A percentile compares a stretch with the other conserved stretches of the same genome.
Conservation (phyloP, 2,888 invertebrate genomes). For the Odontocerum albicorne region DNA sequence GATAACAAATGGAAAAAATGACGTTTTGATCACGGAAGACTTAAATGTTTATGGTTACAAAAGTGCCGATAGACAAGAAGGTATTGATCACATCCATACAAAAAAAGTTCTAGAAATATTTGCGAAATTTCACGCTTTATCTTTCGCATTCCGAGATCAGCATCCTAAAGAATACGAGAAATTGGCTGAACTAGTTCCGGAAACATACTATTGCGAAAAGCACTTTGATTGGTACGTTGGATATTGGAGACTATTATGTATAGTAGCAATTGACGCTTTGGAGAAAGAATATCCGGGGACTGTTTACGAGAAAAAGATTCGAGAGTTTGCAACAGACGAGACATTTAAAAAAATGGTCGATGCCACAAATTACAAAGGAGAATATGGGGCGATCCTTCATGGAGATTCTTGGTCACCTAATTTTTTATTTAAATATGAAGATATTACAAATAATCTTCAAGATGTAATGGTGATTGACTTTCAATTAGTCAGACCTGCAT, state of each 20-base stretch:
- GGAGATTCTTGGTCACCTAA: slow-evolving; percentile 80
- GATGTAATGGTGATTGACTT: slow-evolving; percentile 68
- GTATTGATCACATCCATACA: slow-evolving; percentile 55
- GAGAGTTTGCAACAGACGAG: slow-evolving; percentile 55
- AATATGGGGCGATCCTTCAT: slow-evolving; percentile 63
- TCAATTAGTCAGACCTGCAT: slow-evolving; percentile 62
- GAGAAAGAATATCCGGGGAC: slow-evolving; percentile 62
- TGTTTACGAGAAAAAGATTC: slow-evolving; percentile 59
- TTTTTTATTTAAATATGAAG: slow-evolving; percentile 57
- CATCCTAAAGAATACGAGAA: slow-evolving; percentile 52
- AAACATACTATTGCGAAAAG: slow-evolving; percentile 60
- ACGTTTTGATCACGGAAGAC: slow-evolving; percentile 61
- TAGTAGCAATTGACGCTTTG: slow-evolving; percentile 64
- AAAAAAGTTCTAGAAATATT: slow-evolving; percentile 53
- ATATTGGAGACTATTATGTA: slow-evolving; percentile 55
- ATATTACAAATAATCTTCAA: slow-evolving; percentile 40
- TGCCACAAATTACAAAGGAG: slow-evolving; percentile 45
- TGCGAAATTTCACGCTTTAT: slow-evolving; percentile 62
- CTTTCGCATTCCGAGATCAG: slow-evolving; percentile 61
- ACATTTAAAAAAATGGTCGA: slow-evolving; percentile 53
- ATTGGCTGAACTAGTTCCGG: slow-evolving; percentile 49
- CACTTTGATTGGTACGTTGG: slow-evolving; percentile 59
- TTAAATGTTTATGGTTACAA: slow-evolving; percentile 51
- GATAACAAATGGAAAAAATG: slow-evolving; percentile 55
- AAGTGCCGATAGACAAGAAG: slow-evolving; percentile 50